phyloP scores from a whole-genome alignment of 2,113 vertebrate genomes.

The Malurus cyaneus region DNA sequence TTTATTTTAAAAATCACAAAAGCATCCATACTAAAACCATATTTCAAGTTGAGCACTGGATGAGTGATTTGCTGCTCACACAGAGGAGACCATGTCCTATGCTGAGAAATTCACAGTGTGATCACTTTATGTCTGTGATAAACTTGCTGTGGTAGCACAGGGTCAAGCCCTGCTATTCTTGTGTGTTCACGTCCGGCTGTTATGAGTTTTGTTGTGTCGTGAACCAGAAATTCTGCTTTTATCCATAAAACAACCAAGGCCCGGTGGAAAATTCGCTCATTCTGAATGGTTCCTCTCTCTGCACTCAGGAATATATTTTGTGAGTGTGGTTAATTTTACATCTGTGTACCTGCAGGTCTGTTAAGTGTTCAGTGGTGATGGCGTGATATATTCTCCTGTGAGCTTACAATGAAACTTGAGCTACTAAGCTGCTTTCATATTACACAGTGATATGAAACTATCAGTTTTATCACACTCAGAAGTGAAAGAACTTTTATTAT shows the following conservation, averaged over 20 bases:
- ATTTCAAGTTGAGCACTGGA: not conserved
- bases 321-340: not conserved
- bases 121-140: not conserved
- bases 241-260: not conserved
- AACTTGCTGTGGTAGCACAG: not conserved
- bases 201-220: not conserved
- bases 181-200: rapidly evolving
- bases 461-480: too few relatives aligned
- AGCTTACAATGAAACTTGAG: not conserved
- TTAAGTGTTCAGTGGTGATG: not conserved
- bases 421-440: not conserved
- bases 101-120: not conserved
- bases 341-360: not conserved
- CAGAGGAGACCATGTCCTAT: not conserved
- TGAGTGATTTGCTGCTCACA: rapidly evolving
- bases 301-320: not conserved
- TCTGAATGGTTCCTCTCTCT: rapidly evolving
- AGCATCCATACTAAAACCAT: not conserved
- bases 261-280: not conserved
- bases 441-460: not conserved
- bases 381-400: not conserved
- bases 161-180: not conserved
- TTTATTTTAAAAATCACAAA: not conserved
- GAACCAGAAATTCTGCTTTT: not conserved
- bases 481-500: not conserved